Evolutionary conservation across 1,140 invertebrate species (phyloP), one percentile per base, ranked within the genome.

Genomic region (Nymphalis io): DNA sequence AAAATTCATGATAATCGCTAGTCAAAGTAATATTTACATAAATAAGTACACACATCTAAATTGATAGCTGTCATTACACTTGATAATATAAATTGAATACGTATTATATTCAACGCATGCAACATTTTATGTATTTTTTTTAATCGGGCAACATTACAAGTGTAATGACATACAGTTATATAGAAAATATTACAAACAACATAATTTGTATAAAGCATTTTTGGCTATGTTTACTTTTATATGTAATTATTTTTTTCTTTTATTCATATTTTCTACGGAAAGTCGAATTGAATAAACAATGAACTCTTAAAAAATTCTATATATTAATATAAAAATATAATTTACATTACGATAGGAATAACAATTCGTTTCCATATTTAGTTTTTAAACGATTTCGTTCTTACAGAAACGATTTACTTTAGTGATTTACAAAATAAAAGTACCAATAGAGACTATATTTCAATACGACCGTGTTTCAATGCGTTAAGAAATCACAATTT

Each of bases 121-220:
- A 27, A 1, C 0, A 27, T 27, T 27, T 27, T n/a, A 27, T 12
- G 20, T n/a, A n/a, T 27, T 33, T 55, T 23, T 44, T 55, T 15
- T 23, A 55, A 15, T 55, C 21, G 1, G 13, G 23, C 11, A 55
- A 23, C 15, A 53, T 20, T 42, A 18, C 59, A 68, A 68, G 44
- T 61, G n/a, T 53, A 53, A 46, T 27, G 38, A 68, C 66, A 68
- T 13, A 27, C 53, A 21, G 21, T n/a, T 61, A 68, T 55, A 68
- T 40, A 66, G 64, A 66, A 66, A 66, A 66, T 59, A 18, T 66
- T 58, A 59, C 40, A 57, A 48, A 63, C 51, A 72, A 73, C 59
- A 61, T 42, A 69, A 73, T 66, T 62, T 62, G 65, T 59, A 68
- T 51, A 73, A 68, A 73, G 57, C 42, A 33, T 13, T 61, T n/a